Evolutionary conservation across 1,140 invertebrate species (phyloP).

Genomic region (Drosophila pandora): DNA sequence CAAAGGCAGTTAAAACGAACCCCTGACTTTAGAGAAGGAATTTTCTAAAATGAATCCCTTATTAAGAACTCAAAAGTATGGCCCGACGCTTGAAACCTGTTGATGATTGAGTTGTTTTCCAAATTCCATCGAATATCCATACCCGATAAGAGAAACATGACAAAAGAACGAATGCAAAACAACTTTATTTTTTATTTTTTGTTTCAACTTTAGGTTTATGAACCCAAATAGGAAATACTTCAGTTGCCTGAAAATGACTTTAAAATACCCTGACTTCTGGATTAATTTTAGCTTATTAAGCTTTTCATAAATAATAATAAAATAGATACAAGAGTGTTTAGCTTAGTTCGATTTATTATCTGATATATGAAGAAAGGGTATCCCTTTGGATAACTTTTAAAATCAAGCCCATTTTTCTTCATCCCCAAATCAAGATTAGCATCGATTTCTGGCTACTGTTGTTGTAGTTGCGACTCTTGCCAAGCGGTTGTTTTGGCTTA

Average conservation of each 20-base stretch:
- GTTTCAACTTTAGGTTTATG: conserved; percentile 55
- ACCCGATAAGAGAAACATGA: conserved; percentile 45
- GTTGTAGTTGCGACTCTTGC: conserved; percentile 47
- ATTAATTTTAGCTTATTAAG: too few relatives aligned
- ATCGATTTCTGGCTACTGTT: conserved; percentile 78
- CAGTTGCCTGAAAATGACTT: neutral
- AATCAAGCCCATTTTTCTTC: conserved; percentile 47
- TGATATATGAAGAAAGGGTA: conserved; percentile 25
- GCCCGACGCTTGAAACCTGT: neutral
- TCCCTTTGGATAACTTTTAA: conserved; percentile 40
- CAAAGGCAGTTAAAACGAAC: too few relatives aligned
- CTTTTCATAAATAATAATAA: neutral
- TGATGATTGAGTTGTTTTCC: conserved; percentile 24
- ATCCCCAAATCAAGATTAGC: conserved; percentile 67
- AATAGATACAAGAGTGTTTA: neutral
- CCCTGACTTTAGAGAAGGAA: too few relatives aligned
- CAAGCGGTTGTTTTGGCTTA: conserved; percentile 70
- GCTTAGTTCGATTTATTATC: neutral
- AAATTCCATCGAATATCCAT: conserved; percentile 21
- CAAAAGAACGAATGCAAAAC: conserved; percentile 66
- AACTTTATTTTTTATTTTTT: conserved; percentile 64
- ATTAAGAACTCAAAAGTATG: neutral
- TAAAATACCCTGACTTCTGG: neutral
- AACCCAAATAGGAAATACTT: conserved; percentile 32
- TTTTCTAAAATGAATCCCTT: neutral